Evolutionary conservation across 2,888 invertebrate genomes (phyloP).

Genomic region (Cryptus viduatorius): DNA sequence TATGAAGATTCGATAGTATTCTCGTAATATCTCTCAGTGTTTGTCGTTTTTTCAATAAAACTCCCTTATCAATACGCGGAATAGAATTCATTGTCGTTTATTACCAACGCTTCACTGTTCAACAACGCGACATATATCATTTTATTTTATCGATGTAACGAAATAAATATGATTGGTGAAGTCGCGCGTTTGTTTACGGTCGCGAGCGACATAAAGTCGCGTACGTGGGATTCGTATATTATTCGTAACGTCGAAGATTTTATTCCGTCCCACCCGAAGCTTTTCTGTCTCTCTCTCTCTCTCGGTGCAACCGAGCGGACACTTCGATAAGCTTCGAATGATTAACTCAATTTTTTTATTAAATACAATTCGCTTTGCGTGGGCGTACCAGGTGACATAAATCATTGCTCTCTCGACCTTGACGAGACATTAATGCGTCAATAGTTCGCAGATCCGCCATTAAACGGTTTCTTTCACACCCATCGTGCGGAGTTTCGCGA

Average conservation of each 20-base stretch:
- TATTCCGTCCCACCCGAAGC: slow-evolving; percentile 20
- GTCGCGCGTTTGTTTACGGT: not conserved
- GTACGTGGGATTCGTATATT: slow-evolving; percentile 11
- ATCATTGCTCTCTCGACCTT: slow-evolving; percentile 37
- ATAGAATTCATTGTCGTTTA: no score
- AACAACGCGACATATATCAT: not conserved
- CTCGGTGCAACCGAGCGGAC: slow-evolving; percentile 16
- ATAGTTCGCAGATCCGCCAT: not conserved
- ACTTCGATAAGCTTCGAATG: slow-evolving; percentile 20
- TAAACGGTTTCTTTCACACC: not conserved
- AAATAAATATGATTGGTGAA: not conserved
- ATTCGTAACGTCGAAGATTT: slow-evolving; percentile 13
- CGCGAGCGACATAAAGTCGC: not conserved
- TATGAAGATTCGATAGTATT: no score
- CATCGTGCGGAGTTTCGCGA: not conserved
- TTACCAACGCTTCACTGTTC: not conserved
- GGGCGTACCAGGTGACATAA: slow-evolving; percentile 53
- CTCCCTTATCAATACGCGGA: no score
- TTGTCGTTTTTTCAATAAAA: no score
- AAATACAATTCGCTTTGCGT: slow-evolving; percentile 10
- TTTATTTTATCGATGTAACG: not conserved
- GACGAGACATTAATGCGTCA: slow-evolving; percentile 10
- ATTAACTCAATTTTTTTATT: slow-evolving; percentile 9
- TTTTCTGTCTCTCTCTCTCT: not conserved
- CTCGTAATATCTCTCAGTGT: no score